Percentiles rank a stretch among this genome's conserved stretches.
Evolutionary conservation across 2,888 invertebrate genomes (phyloP).

Genomic region (Ornithoptera priamus): DNA sequence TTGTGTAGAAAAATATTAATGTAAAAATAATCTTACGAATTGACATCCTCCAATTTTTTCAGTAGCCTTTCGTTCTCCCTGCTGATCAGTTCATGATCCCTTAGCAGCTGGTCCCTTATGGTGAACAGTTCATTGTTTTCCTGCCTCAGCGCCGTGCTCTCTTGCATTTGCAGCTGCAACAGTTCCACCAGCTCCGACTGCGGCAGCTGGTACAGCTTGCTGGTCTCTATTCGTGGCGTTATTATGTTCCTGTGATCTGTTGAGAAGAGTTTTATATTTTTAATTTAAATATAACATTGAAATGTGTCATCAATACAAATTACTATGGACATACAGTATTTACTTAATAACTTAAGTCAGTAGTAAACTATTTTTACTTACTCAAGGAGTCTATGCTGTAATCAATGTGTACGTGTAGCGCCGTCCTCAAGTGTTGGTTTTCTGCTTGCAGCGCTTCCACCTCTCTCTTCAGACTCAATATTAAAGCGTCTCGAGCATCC

Average conservation of each 20-base stretch:
- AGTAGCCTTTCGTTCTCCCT: slow-evolving; percentile 93
- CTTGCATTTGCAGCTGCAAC: slow-evolving; percentile 90
- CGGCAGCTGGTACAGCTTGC: slow-evolving; percentile 86
- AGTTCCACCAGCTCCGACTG: slow-evolving; percentile 90
- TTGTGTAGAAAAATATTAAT: neutral
- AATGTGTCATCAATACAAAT: no score
- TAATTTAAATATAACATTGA: no score
- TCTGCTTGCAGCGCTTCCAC: slow-evolving; percentile 91
- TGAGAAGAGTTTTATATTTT: neutral
- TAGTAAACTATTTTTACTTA: slow-evolving; percentile 33
- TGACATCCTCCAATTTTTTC: slow-evolving; percentile 93
- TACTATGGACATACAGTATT: no score
- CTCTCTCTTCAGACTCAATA: slow-evolving; percentile 92
- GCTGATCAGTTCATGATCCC: slow-evolving; percentile 94
- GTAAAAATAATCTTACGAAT: slow-evolving; percentile 83
- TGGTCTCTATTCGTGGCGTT: slow-evolving; percentile 84
- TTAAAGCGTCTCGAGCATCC: slow-evolving; percentile 96
- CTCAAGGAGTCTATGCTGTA: slow-evolving; percentile 56
- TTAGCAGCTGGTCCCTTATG: slow-evolving; percentile 87
- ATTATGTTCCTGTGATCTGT: slow-evolving; percentile 56
- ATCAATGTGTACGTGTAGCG: slow-evolving; percentile 84
- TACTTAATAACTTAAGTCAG: no score
- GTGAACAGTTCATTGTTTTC: slow-evolving; percentile 93
- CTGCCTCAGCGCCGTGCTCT: slow-evolving; percentile 87
- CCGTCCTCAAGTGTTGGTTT: slow-evolving; percentile 91